Conservation (phyloP, 2,888 invertebrate species). For the Cataglyphis cursor region DNA sequence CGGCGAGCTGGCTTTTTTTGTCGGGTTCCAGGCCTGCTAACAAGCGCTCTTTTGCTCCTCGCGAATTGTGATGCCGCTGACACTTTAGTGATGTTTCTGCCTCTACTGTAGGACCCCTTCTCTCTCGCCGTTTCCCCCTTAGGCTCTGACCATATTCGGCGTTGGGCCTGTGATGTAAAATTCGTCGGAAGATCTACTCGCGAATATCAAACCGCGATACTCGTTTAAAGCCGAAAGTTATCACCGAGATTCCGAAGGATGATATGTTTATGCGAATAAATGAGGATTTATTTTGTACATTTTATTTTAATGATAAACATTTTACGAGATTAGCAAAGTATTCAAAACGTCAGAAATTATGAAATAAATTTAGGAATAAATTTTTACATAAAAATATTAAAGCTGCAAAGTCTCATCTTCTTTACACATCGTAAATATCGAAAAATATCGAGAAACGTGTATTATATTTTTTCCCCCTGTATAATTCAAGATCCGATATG, state of each 20-base stretch:
- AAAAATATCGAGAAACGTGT: not conserved
- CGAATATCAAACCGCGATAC: conserved; percentile 34
- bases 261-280: not conserved
- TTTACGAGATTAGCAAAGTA: not conserved
- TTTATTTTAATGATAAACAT: not conserved
- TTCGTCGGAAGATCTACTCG: conserved; percentile 70
- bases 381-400: not conserved
- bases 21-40: conserved; percentile 82
- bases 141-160: conserved; percentile 71
- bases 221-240: conserved; percentile 27
- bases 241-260: not conserved
- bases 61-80: conserved; percentile 86
- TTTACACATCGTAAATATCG: not conserved
- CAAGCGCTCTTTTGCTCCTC: conserved; percentile 84
- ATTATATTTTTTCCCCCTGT: not conserved
- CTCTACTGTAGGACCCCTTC: conserved; percentile 71
- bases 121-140: conserved; percentile 48
- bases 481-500: conserved; percentile 57
- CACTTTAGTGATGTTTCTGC: conserved; percentile 86
- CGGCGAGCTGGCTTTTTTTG: conserved; percentile 79
- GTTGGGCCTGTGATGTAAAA: conserved; percentile 66
- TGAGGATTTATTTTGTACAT: not conserved
- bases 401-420: not conserved
- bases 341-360: not conserved
- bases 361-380: not conserved